These are phyloP conservation scores for Cyanoliseus patagonus DNA, from an alignment of 2,113 vertebrate genomes.

Conservation along the genomic window DNA sequence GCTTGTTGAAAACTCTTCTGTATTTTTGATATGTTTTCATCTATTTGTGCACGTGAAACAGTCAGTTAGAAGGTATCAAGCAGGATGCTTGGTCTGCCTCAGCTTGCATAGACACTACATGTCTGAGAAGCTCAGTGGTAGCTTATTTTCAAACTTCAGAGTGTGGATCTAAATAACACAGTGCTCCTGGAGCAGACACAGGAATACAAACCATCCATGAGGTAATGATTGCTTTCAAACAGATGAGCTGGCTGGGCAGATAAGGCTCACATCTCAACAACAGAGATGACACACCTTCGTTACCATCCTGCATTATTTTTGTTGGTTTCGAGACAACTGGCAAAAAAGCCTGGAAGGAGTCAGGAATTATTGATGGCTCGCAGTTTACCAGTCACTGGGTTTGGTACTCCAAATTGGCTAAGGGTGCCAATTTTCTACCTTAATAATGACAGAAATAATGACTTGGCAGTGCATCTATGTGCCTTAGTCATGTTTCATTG, in stretches of 20 bases:
- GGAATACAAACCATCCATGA: background rate
- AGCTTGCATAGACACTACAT: background rate
- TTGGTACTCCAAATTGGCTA: slow-evolving; percentile 21
- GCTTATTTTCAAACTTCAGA: background rate
- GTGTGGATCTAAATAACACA: background rate
- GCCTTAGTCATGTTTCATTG: background rate
- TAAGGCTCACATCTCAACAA: background rate
- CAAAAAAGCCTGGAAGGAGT: background rate
- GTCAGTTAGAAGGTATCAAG: background rate
- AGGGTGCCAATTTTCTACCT: background rate
- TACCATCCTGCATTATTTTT: slow-evolving; percentile 17
- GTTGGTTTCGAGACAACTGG: background rate
- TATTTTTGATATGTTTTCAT: background rate
- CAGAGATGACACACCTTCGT: background rate
- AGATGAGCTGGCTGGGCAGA: slow-evolving; percentile 29
- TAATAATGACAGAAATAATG: slow-evolving; percentile 39
- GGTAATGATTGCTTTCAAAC: background rate
- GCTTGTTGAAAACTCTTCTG: background rate
- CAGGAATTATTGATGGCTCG: slow-evolving; percentile 34
- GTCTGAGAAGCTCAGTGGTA: background rate
- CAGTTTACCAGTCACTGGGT: slow-evolving; percentile 37
- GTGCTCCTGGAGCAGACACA: background rate
- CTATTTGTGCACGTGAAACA: background rate
- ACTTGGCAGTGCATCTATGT: slow-evolving; percentile 3
- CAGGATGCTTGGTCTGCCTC: background rate